Base-by-base conservation (phyloP, 2,797 vertebrate genomes). In the Eulemur rubriventer region DNA sequence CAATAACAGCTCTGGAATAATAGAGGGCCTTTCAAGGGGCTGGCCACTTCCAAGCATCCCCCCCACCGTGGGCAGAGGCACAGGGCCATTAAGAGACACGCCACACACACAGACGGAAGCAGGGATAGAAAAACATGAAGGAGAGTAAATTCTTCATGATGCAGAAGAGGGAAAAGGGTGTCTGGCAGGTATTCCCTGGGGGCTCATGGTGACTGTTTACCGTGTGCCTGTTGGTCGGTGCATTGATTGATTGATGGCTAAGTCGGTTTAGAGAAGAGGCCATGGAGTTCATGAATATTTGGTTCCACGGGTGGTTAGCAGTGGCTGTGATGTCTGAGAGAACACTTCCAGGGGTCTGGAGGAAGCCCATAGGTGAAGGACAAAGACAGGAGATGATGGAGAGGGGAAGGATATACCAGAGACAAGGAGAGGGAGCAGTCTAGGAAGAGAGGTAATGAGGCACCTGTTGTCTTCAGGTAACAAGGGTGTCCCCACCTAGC, bases 1-100 rank as follows among this genome's bases (percentile, higher is more conserved):
- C 97, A 92, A 55, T 67, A 95, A 95, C 75, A 97, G 79, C 7
- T 0, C 38, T 63, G 61, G 84, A 90, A 91, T 93, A 76, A 91
- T 28, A 73, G 24, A 65, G 86, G 72, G 46, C 26, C 59, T 86
- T 92, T 83, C 24, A 57, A 59, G 89, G 75, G 33, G 30, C 86
- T n/a, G 43, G 80, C 63, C 52, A 28, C 59, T 69, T 80, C 46
- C 35, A 26, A 17, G 63, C 35, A 35, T 22, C 52, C 80, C 41
- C 35, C 55, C 28, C 11, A 3, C n/a, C 2, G 0, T 14, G 33
- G 76, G 5, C 67, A 63, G 85, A n/a, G 41, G 69, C 90, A 84
- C 63, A 55, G 63, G 52, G 88, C 46, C 12, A 6, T 41, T 30
- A 41, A 14, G 59, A 69, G 78, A 80, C 12, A 0, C 7, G 43